These are phyloP conservation scores for Alosa alosa DNA, from an alignment of 2,113 vertebrate genomes.

Conservation along the genomic window DNA sequence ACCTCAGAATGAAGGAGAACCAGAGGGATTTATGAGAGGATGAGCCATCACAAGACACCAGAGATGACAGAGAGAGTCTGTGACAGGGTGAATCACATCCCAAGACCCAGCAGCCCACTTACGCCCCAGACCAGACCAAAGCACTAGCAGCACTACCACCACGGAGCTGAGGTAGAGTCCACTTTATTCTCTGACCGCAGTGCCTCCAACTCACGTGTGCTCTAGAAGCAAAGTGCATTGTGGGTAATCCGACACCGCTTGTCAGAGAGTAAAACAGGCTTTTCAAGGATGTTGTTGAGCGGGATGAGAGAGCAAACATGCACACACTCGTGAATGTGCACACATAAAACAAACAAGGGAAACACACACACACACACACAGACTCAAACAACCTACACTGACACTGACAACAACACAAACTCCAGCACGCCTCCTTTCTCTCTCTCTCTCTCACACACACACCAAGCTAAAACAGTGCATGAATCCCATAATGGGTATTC, in stretches of 20 bases:
- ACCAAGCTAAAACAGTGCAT: background rate
- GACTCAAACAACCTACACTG: background rate
- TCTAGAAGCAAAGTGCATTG: background rate
- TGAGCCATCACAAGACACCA: background rate
- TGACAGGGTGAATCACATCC: background rate
- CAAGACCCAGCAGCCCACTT: background rate
- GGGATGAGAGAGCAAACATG: background rate
- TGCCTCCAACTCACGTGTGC: background rate
- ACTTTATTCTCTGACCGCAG: background rate
- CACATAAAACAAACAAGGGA: slow-evolving; percentile 29
- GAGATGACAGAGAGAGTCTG: background rate
- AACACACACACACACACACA: slow-evolving; percentile 17
- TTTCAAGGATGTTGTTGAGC: background rate
- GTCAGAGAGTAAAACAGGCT: slow-evolving; percentile 1
- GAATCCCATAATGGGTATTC: too few relatives aligned
- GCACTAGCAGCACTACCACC: too few relatives aligned
- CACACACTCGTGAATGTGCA: background rate
- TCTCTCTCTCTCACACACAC: slow-evolving; percentile 10
- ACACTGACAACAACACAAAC: background rate
- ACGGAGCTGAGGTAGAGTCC: too few relatives aligned
- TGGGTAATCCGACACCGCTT: background rate
- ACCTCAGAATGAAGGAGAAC: background rate
- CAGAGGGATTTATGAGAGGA: background rate
- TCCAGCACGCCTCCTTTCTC: background rate
- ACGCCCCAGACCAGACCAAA: background rate